phyloP scores from a whole-genome alignment of 2,797 vertebrate genomes.

The Leuciscus waleckii region DNA sequence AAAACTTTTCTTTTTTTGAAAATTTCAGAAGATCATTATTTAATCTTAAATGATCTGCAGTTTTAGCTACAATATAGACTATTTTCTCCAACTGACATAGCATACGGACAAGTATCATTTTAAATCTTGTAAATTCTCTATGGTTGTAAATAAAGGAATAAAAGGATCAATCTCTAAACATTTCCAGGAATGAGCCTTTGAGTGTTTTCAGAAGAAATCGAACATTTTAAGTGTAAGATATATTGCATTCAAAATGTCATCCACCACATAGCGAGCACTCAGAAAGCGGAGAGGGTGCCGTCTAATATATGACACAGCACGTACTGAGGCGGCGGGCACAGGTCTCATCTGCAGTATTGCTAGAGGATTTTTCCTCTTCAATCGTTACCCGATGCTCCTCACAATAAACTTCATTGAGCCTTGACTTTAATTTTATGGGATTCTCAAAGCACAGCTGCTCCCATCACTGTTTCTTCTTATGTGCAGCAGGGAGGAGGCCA shows the following conservation, averaged over 20 bases:
- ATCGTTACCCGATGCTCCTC: conserved; percentile 38
- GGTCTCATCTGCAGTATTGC: conserved; percentile 49
- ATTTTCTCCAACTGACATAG: neutral
- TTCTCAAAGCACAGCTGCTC: conserved; percentile 29
- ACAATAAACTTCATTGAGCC: conserved; percentile 39
- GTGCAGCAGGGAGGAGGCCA: neutral
- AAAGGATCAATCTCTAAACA: conserved; percentile 33
- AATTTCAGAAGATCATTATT: neutral
- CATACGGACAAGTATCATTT: neutral
- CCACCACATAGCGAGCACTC: conserved; percentile 15
- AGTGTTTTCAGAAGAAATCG: conserved; percentile 34
- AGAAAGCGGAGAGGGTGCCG: conserved; percentile 3
- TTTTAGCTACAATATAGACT: neutral
- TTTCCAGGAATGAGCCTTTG: conserved; percentile 13
- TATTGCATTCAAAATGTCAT: conserved; percentile 51
- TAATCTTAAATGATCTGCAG: neutral
- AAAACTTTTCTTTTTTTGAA: neutral
- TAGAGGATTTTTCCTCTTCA: conserved; percentile 10
- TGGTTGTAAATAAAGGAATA: conserved; percentile 17
- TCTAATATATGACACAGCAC: conserved; percentile 56
- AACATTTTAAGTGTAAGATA: conserved; percentile 19
- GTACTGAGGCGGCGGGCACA: conserved; percentile 21
- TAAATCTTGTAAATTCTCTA: conserved; percentile 12
- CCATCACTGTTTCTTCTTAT: conserved; percentile 23
- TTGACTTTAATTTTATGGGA: conserved; percentile 40